phyloP scores from a whole-genome alignment of 2,888 invertebrate genomes.

The Pachliopta kotzebuea region DNA sequence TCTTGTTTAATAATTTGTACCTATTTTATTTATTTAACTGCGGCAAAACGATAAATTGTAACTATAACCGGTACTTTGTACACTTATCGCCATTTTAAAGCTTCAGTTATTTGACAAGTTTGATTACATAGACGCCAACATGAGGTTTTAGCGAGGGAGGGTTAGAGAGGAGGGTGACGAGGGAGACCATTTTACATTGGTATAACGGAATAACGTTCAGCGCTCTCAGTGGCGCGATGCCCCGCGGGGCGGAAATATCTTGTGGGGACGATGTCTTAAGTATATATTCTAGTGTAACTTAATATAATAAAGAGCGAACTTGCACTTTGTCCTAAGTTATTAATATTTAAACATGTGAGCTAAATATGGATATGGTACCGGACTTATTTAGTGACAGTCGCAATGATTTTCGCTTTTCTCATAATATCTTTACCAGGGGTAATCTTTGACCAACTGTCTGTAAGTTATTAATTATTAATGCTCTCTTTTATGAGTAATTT shows the following conservation, averaged over 20 bases:
- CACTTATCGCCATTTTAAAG: conserved; percentile 5
- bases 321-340: conserved; percentile 40
- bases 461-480: conserved; percentile 30
- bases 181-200: conserved; percentile 25
- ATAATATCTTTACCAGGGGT: conserved; percentile 51
- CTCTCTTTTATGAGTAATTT: neutral
- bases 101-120: conserved; percentile 24
- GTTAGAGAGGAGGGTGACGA: conserved; percentile 10
- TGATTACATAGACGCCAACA: conserved; percentile 13
- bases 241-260: conserved; percentile 39
- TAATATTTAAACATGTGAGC: conserved; percentile 40
- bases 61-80: neutral
- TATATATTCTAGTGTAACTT: conserved; percentile 31
- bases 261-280: conserved; percentile 33
- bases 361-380: conserved; percentile 46
- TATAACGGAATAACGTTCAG: conserved; percentile 7
- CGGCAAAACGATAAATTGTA: neutral
- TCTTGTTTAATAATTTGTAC: neutral
- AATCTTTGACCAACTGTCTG: conserved; percentile 39
- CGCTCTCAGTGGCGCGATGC: conserved; percentile 44
- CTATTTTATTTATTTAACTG: neutral
- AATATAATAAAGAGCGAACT: conserved; percentile 34
- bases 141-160: conserved; percentile 10
- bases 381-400: conserved; percentile 43
- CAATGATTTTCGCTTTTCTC: conserved; percentile 55